phyloP scores from a whole-genome alignment of 2,888 invertebrate genomes.

The Cryptus viduatorius region DNA sequence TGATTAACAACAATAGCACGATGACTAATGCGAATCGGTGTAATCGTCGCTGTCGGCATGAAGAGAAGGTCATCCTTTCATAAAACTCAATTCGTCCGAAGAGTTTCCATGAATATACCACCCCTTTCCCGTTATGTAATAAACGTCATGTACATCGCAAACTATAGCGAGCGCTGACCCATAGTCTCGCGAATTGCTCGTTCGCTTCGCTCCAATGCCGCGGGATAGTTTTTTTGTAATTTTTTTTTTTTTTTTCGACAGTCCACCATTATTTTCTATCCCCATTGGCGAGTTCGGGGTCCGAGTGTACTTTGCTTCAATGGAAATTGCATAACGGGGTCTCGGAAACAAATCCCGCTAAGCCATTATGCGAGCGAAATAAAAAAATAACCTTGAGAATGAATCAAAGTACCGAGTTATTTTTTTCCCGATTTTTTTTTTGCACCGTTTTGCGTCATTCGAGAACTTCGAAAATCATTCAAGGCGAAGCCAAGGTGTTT shows the following conservation, averaged over 20 bases:
- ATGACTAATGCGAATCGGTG: no score
- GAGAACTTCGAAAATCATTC: background rate
- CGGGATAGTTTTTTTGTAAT: background rate
- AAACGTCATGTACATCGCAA: conserved; percentile 2
- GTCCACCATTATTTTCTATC: background rate
- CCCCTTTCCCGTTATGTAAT: conserved; percentile 32
- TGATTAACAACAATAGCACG: no score
- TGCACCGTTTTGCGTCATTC: background rate
- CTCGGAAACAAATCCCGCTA: conserved; percentile 27
- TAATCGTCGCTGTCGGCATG: no score
- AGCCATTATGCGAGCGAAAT: background rate
- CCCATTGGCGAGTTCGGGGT: background rate
- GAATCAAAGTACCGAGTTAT: background rate
- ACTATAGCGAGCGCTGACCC: background rate
- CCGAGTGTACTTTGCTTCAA: background rate
- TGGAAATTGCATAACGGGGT: conserved; percentile 39
- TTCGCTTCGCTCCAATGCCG: conserved; percentile 6
- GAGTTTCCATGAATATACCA: no score
- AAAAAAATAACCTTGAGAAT: background rate
- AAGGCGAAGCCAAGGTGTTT: background rate
- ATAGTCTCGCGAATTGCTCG: conserved; percentile 1
- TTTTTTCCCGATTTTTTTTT: background rate
- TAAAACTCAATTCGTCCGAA: no score
- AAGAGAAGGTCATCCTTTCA: no score
- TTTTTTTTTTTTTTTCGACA: conserved; percentile 31